These are phyloP conservation scores for Phymanthus crucifer DNA, from an alignment of 92 coral and sea anemone species.

Conservation along the genomic window DNA sequence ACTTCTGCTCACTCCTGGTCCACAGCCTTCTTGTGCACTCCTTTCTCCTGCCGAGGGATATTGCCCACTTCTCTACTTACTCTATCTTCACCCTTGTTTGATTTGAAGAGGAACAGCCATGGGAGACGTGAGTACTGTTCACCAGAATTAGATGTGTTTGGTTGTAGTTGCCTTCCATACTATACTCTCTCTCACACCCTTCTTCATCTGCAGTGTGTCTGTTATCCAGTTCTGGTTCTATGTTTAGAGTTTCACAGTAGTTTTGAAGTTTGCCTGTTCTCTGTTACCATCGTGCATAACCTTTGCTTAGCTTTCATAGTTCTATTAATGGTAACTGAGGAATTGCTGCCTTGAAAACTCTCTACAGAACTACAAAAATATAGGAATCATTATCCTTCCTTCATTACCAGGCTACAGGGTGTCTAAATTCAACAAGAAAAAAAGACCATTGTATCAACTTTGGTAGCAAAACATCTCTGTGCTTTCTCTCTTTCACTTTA, in stretches of 20 bases:
- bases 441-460: background rate
- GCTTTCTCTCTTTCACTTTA: background rate
- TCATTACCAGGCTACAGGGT: background rate
- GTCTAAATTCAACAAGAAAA: background rate
- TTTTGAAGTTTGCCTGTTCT: background rate
- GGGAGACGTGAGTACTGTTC: conserved; percentile 26
- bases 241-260: background rate
- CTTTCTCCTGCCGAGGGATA: conserved; percentile 23
- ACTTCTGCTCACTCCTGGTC: conserved; percentile 12
- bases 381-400: background rate
- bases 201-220: background rate
- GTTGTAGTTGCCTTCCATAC: background rate
- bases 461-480: background rate
- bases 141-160: background rate
- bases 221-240: conserved; percentile 21
- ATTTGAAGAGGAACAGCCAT: conserved; percentile 1
- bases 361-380: conserved; percentile 1
- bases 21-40: conserved; percentile 28
- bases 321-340: background rate
- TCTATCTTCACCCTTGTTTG: background rate
- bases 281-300: background rate
- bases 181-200: conserved; percentile 15
- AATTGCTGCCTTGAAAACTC: background rate
- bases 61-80: background rate
- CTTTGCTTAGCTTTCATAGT: background rate